Evolutionary conservation across 1,140 invertebrate genomes (phyloP), one percentile per base, ranked within the genome.

Genomic region (Eueides isabella): DNA sequence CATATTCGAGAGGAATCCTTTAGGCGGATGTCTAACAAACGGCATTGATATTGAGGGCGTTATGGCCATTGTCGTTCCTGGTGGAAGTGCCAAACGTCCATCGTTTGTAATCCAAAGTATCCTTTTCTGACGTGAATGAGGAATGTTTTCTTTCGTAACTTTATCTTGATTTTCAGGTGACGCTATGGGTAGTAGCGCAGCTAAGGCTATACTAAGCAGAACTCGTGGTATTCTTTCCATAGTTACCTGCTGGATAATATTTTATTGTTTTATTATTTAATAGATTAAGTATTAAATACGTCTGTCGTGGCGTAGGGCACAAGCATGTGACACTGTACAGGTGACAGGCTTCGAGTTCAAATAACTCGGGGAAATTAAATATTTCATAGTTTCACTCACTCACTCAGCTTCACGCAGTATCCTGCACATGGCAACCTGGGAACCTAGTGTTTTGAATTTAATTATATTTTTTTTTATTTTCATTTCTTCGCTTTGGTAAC

Each of bases 1-100:
- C 93, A 98, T 94, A 84, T 97, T 97, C 68, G 97, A 97, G 73
- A 97, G 95, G 87, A 97, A 97, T 62, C 97, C 97, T 82, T 96
- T 95, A 1, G 97, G 97, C 26, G 97, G 97, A 94, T 97, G 96
- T 69, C 97, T 94, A 0, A 97, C 96, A 82, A 98, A 96, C 12
- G 97, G 97, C 92, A 98, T 94, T 3, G 96, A 96, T 41, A 97
- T 89, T 7, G 97, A 97, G 2, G 97, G 97, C 2, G 96, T 96
- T 66, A 98, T 96, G 29, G 96, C 95, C 89, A 98, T 94, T 9
- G 96, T 94, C 0, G 97, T 97, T 55, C 96, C 97, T 5, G 97
- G 97, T 4, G 97, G 97, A 65, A 98, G 85, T 3, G 97, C 97
- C 81, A 98, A 91, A 1, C 97, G 92, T 14, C 97, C 96, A 86